Evolutionary conservation across 2,888 invertebrate genomes (phyloP), one percentile per base, ranked within the genome.

Genomic region (Hesperia comma): DNA sequence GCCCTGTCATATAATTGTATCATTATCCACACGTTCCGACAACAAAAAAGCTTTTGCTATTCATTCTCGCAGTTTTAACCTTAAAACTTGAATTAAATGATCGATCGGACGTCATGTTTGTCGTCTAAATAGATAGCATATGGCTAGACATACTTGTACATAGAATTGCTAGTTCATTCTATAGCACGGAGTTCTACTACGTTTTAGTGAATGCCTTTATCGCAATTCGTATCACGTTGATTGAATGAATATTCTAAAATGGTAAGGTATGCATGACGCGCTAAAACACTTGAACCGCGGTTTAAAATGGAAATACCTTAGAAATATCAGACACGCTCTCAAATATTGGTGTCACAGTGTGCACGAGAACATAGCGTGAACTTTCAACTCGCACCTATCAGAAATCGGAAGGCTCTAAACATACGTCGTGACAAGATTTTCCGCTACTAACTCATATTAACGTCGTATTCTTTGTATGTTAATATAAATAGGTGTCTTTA

Each of bases 1-100:
- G 76, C 72, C 75, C 77, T 83, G 87, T 86, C 85, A 83, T 85
- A 81, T 85, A 85, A 85, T 83, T 82, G 82, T 81, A 66, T 69
- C 61, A 63, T 68, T 60, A 69, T 58, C 61, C 51, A 43, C 54
- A 68, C 58, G 57, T 60, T 53, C 60, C 17, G 43, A 62, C 40
- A 33, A 21, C 21, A 67, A 67, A 66, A 66, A 62, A 41, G 43
- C 43, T 10, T 66, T 66, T 60, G 54, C 53, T 66, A 58, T 64
- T 64, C 64, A 43, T 58, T 64, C 51, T 51, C 32, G 64, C 41
- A 0, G 54, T 66, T 66, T 64, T 66, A 64, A 60, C 58, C 60
- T 66, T 60, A 66, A 66, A 66, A 60, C 57, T 26, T 66, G 62
- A 26, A 54, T 37, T 41, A 53, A 58, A 60, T 66, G 66, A 66